phyloP scores from a whole-genome alignment of 2,797 vertebrate species.

The Pyrrhura leucotis region DNA sequence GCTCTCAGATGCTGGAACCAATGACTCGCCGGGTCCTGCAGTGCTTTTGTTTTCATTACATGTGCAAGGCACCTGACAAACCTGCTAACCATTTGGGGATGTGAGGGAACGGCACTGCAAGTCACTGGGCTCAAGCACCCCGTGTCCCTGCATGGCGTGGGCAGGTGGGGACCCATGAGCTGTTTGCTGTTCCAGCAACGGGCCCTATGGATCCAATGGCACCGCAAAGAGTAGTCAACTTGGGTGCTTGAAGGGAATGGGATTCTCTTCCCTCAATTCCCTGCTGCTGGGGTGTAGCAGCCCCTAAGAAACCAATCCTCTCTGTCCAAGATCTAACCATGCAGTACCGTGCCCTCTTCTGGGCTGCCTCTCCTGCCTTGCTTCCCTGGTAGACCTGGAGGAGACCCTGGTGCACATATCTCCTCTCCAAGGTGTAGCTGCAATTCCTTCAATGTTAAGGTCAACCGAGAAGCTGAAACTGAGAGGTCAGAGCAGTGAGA shows the following conservation, averaged over 20 bases:
- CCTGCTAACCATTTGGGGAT: neutral
- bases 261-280: neutral
- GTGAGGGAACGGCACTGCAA: neutral
- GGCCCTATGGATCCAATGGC: fast-evolving
- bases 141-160: fast-evolving
- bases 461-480: neutral
- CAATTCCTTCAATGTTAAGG: neutral
- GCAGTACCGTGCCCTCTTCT: fast-evolving
- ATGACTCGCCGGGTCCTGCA: neutral
- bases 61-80: neutral
- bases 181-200: neutral
- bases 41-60: neutral
- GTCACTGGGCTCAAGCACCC: neutral
- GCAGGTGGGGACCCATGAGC: neutral
- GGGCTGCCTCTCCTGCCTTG: neutral
- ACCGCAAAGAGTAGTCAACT: neutral
- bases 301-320: neutral
- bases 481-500: neutral
- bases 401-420: neutral
- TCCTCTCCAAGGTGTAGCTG: neutral
- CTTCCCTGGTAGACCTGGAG: neutral
- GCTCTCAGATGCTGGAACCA: neutral
- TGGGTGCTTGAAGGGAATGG: neutral
- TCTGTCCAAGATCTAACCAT: neutral
- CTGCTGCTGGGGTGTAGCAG: neutral